Percentiles rank a stretch among this genome's conserved stretches.
These are phyloP conservation scores for Ichneumon xanthorius DNA, from an alignment of 2,888 invertebrate genomes.

Conservation along the genomic window DNA sequence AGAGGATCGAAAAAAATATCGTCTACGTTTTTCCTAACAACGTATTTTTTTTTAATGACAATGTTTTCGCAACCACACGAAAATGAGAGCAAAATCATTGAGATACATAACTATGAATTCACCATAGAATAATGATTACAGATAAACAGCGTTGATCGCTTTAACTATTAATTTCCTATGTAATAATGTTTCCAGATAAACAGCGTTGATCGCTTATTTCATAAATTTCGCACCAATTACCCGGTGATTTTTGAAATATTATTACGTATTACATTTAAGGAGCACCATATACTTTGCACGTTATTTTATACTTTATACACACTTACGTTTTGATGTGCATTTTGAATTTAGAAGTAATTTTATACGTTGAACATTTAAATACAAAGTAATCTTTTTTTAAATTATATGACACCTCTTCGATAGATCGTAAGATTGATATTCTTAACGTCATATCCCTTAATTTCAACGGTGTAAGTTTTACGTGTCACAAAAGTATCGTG, in stretches of 20 bases:
- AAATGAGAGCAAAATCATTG: background rate
- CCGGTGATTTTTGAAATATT: slow-evolving; percentile 9
- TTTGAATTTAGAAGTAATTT: background rate
- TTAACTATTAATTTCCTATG: background rate
- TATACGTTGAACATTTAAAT: background rate
- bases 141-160: background rate
- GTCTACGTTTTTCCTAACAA: background rate
- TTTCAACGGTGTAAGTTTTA: slow-evolving; percentile 7
- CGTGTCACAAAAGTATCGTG: background rate
- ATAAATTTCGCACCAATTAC: background rate
- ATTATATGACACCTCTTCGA: background rate
- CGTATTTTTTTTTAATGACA: background rate
- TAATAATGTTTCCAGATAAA: slow-evolving; percentile 6
- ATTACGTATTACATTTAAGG: slow-evolving; percentile 3
- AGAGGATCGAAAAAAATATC: background rate
- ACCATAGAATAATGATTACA: background rate
- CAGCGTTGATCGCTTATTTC: slow-evolving; percentile 3
- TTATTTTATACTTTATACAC: background rate
- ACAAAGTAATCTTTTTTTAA: background rate
- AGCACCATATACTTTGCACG: background rate
- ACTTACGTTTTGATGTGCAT: background rate
- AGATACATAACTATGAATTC: background rate
- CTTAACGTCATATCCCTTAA: background rate
- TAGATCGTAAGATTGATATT: background rate
- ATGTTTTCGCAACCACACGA: background rate